These are phyloP conservation scores for Jacana jacana DNA, from an alignment of 2,113 vertebrate genomes.

Conservation along the genomic window DNA sequence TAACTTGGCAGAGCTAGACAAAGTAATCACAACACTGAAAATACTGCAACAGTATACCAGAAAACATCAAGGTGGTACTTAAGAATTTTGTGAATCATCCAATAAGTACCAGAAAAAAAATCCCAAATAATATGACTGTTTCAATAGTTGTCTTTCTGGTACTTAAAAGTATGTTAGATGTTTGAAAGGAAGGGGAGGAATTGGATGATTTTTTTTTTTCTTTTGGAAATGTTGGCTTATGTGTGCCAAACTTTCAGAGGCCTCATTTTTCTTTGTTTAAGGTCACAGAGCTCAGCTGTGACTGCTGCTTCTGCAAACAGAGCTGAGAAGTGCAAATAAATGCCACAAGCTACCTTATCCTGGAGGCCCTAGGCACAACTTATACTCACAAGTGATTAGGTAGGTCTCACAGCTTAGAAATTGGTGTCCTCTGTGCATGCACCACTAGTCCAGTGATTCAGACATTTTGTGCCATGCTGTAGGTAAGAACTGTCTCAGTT, in stretches of 20 bases:
- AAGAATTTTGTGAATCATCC: neutral
- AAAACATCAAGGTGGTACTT: neutral
- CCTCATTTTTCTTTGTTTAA: neutral
- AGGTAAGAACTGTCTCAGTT: neutral
- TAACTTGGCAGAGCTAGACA: neutral
- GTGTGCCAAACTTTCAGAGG: neutral
- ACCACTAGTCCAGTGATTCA: neutral
- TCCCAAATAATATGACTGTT: rapidly evolving
- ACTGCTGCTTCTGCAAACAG: neutral
- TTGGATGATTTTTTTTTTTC: neutral
- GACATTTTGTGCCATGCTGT: rapidly evolving
- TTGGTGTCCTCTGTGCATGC: neutral
- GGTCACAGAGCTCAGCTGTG: neutral
- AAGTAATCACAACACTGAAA: neutral
- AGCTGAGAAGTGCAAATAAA: neutral
- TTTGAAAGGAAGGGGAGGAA: neutral
- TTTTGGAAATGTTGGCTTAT: neutral
- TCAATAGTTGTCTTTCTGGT: neutral
- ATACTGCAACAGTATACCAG: neutral
- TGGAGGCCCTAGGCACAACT: neutral
- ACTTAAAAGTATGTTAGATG: neutral
- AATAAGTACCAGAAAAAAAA: neutral
- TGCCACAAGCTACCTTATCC: neutral
- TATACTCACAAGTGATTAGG: neutral
- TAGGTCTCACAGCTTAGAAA: neutral